A percentile compares a stretch with the other conserved stretches of the same genome.
Conservation (phyloP, 1,140 invertebrate species). For the Diploscapter pachys region DNA sequence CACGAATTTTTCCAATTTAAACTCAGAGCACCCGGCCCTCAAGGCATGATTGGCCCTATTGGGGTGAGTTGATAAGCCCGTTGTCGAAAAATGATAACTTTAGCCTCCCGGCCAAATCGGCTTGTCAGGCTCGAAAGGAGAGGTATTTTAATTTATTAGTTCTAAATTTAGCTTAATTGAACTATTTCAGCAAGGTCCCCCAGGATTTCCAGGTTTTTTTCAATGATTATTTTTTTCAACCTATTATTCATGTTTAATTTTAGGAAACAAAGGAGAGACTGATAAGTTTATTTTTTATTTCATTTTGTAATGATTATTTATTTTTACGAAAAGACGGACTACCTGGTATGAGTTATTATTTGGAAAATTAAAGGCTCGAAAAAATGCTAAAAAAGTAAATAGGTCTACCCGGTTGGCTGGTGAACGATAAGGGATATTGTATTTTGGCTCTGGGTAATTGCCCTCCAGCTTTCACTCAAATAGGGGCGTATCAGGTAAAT, state of each 20-base stretch:
- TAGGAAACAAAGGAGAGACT: too few species aligned
- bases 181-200: too few species aligned
- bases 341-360: slow-evolving; percentile 16
- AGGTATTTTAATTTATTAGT: slow-evolving; percentile 3
- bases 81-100: too few species aligned
- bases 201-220: too few species aligned
- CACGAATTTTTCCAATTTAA: too few species aligned
- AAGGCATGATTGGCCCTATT: slow-evolving; percentile 42
- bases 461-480: slow-evolving; percentile 43
- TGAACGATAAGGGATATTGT: slow-evolving; percentile 44
- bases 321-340: slow-evolving; percentile 3
- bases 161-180: too few species aligned
- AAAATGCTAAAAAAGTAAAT: too few species aligned
- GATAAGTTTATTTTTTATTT: too few species aligned
- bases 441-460: slow-evolving; percentile 43
- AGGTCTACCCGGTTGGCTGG: slow-evolving; percentile 35
- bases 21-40: slow-evolving; percentile 34
- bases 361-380: not conserved
- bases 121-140: slow-evolving; percentile 37
- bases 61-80: not conserved
- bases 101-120: slow-evolving; percentile 36
- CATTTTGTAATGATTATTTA: too few species aligned
- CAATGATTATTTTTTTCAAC: too few species aligned
- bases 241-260: too few species aligned
- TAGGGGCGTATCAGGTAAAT: slow-evolving; percentile 39